Evolutionary conservation across 2,888 invertebrate genomes (phyloP).

Genomic region (Pseudococcus viburni): DNA sequence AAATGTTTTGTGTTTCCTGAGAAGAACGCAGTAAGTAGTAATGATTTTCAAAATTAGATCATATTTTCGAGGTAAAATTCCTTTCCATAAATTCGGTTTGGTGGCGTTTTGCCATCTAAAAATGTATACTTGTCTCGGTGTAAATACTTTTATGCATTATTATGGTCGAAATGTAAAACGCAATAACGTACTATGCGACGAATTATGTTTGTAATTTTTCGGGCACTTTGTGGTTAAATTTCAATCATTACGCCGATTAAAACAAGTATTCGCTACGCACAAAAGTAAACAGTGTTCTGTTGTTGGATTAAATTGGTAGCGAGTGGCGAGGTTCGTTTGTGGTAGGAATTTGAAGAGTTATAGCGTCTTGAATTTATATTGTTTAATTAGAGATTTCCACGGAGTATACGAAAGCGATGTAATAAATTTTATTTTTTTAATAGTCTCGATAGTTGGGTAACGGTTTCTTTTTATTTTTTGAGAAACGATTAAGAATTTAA

Average conservation of each 20-base stretch:
- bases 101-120: conserved; percentile 38
- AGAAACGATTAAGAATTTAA: too few species aligned
- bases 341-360: neutral
- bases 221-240: conserved; percentile 1
- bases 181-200: conserved; percentile 21
- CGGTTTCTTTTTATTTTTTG: too few species aligned
- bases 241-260: conserved; percentile 19
- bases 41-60: conserved; percentile 28
- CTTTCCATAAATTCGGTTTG: conserved; percentile 9
- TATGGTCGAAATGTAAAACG: conserved; percentile 21
- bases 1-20: neutral
- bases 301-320: neutral
- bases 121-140: neutral
- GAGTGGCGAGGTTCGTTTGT: neutral
- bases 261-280: conserved; percentile 21
- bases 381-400: neutral
- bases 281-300: neutral
- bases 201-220: conserved; percentile 16
- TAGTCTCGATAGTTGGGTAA: too few species aligned
- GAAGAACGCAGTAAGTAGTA: neutral
- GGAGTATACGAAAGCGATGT: neutral
- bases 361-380: neutral
- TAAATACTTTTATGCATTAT: neutral
- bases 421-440: too few species aligned
- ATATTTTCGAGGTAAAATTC: conserved; percentile 43